Evolutionary conservation across 2,797 vertebrate genomes (phyloP).

Genomic region (Pogonophryne albipinna): DNA sequence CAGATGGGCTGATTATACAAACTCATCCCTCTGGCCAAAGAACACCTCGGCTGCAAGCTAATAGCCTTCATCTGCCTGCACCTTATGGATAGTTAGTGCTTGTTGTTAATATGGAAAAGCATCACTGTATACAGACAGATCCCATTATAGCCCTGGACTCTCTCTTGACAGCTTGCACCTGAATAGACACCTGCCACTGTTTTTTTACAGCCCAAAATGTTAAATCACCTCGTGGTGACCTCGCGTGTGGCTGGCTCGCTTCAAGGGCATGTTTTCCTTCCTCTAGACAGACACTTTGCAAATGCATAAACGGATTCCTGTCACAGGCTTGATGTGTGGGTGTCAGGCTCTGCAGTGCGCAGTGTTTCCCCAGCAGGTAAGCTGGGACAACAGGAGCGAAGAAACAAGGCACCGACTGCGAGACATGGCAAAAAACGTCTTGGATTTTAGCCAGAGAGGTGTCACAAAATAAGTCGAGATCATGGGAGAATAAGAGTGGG

Average conservation of each 20-base stretch:
- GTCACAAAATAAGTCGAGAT: conserved; percentile 55
- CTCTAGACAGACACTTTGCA: conserved; percentile 69
- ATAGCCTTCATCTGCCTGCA: conserved; percentile 68
- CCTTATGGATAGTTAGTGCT: conserved; percentile 51
- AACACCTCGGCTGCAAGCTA: conserved; percentile 65
- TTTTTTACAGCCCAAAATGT: conserved; percentile 40
- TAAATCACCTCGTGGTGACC: conserved; percentile 66
- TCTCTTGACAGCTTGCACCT: conserved; percentile 51
- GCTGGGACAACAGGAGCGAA: neutral
- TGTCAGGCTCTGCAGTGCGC: conserved; percentile 55
- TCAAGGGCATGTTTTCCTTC: conserved; percentile 74
- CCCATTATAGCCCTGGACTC: conserved; percentile 40
- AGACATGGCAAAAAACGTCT: conserved; percentile 20
- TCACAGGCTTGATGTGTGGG: conserved; percentile 66
- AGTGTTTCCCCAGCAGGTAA: conserved; percentile 49
- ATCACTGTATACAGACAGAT: conserved; percentile 31
- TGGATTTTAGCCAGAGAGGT: conserved; percentile 33
- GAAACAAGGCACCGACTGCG: neutral
- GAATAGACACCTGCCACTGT: conserved; percentile 53
- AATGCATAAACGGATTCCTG: conserved; percentile 78
- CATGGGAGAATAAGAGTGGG: conserved; percentile 49
- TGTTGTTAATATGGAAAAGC: conserved; percentile 47
- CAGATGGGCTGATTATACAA: conserved; percentile 81
- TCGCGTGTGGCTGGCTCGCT: conserved; percentile 52
- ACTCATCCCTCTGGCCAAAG: conserved; percentile 69